Percentiles rank a stretch among this genome's conserved stretches.
Evolutionary conservation across 2,113 vertebrate species (phyloP).

Genomic region (Gymnocephalus cernua): DNA sequence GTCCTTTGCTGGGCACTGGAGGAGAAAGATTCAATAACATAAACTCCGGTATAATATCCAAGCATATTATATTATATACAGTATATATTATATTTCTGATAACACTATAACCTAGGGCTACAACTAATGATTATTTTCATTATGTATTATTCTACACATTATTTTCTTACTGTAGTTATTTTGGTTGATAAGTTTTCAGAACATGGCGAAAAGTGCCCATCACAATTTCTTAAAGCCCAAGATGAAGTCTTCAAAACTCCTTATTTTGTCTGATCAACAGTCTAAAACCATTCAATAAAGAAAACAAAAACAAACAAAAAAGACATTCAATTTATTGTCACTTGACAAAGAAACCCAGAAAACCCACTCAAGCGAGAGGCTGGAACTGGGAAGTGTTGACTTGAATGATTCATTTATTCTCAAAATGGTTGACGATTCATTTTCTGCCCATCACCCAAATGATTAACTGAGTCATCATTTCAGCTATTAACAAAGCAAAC

Average conservation of each 20-base stretch:
- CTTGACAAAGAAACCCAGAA: not conserved
- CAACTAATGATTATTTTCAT: not conserved
- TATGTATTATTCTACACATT: not conserved
- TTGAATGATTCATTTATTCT: not conserved
- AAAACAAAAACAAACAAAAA: not conserved
- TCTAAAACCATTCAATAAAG: not conserved
- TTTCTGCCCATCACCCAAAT: not conserved
- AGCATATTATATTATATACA: not conserved
- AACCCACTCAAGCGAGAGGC: not conserved
- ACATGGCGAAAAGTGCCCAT: not conserved
- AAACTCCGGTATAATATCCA: not conserved
- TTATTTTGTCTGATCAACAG: not conserved
- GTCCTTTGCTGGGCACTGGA: slow-evolving; percentile 93
- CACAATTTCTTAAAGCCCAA: not conserved
- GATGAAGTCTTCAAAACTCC: not conserved
- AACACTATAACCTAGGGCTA: not conserved
- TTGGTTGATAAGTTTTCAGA: not conserved
- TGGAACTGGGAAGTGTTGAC: not conserved
- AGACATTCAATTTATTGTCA: not conserved
- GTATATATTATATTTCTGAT: not conserved
- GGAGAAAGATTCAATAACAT: slow-evolving; percentile 27
- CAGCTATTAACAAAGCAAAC: not conserved
- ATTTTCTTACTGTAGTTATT: not conserved
- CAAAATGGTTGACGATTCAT: not conserved
- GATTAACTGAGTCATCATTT: not conserved